Base-by-base conservation (phyloP, 2,113 vertebrate genomes). In the Hypomesus transpacificus region DNA sequence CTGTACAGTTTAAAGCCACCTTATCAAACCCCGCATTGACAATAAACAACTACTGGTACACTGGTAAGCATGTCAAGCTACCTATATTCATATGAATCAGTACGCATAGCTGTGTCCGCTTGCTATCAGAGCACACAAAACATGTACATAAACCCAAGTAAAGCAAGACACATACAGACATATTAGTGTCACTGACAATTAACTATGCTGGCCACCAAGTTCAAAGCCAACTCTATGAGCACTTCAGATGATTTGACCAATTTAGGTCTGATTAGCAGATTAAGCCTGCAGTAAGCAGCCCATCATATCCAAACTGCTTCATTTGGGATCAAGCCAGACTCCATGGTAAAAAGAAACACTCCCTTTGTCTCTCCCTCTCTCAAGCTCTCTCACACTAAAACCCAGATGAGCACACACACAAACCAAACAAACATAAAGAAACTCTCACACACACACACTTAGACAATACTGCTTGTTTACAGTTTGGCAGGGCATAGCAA, bases 391-490 rank as follows among this genome's bases (percentile, higher is more conserved):
- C 85, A 88, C 83, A 86, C 89, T 86, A 90, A 90, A 90, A 87
- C 88, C 87, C 88, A 89, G 87, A 87, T 86, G 88, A 81, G 77
- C 85, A 85, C 88, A 90, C 87, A 68, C 71, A 89, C 89, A 88
- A 86, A 83, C 84, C 89, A 89, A 87, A 91, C 87, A 87, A 87
- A 89, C 89, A 88, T 85, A 89, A 87, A 90, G 86, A 90, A 86
- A 87, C 82, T 87, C 89, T 87, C 90, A 89, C 89, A 90, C 78
- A 85, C 85, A 82, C 88, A 89, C 87, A 46, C 39, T 46, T 81
- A 90, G 86, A 92, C 91, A 92, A 91, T 91, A 89, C 87, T 82
- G 88, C 87, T 89, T 91, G 90, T 92, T 92, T 91, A 92, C 90
- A 91, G 90, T 90, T 91, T 90, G 87, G 89, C 77, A 77, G 61